A percentile compares a stretch with the other conserved stretches of the same genome.
Evolutionary conservation across 23 tunicate species (phyloP).

Genomic region (Halocynthia roretzi): DNA sequence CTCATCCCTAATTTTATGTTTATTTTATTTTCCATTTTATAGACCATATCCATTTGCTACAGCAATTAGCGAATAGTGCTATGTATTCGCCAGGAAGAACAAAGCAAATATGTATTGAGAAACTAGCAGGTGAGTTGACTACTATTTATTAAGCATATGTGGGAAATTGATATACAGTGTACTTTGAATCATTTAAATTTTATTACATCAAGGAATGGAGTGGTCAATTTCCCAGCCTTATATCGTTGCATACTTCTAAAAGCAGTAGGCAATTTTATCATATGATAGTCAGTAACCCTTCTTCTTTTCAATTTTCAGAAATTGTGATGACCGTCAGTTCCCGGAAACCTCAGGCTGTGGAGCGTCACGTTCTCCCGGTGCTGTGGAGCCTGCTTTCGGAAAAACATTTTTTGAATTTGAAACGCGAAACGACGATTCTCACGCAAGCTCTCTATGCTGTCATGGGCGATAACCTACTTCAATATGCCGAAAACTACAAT

Average conservation of each 20-base stretch:
- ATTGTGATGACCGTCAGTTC: conserved; percentile 24
- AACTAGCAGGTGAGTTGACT: conserved; percentile 35
- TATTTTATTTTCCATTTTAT: neutral
- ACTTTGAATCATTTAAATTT: too few relatives aligned
- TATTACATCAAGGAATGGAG: too few relatives aligned
- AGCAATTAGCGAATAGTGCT: conserved; percentile 25
- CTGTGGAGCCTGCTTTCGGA: conserved; percentile 52
- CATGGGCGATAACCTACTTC: conserved; percentile 38
- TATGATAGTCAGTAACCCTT: too few relatives aligned
- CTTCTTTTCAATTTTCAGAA: conserved; percentile 19
- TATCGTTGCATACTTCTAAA: too few relatives aligned
- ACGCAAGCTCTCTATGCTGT: conserved; percentile 33
- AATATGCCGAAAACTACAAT: conserved; percentile 53
- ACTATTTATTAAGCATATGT: neutral
- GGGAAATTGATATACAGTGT: too few relatives aligned
- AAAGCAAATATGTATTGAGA: conserved; percentile 39
- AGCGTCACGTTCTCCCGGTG: conserved; percentile 63
- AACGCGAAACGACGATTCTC: conserved; percentile 36
- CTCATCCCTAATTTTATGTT: too few relatives aligned
- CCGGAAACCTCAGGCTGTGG: conserved; percentile 37
- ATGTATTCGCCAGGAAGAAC: conserved; percentile 46
- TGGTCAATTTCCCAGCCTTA: too few relatives aligned
- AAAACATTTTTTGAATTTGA: conserved; percentile 21
- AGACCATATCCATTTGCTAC: conserved; percentile 42
- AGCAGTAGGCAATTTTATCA: too few relatives aligned